phyloP scores from a whole-genome alignment of 2,888 invertebrate genomes.

The Cantharis rustica region DNA sequence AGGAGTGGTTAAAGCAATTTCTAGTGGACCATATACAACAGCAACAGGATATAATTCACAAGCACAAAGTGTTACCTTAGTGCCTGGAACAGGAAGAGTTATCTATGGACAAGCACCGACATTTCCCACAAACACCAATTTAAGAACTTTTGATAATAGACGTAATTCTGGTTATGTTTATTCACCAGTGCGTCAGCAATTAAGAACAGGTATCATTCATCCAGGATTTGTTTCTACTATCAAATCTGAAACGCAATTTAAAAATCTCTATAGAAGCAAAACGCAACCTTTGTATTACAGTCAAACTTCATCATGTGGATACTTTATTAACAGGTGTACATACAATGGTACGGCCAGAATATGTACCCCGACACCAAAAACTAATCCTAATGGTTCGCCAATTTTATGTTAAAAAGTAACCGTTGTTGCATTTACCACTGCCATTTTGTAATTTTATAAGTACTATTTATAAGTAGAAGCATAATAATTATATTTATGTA shows the following conservation, averaged over 20 bases:
- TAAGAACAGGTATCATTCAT: conserved; percentile 54
- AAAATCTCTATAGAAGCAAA: conserved; percentile 64
- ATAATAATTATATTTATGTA: not conserved
- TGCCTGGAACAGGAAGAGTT: conserved; percentile 49
- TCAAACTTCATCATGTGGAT: conserved; percentile 85
- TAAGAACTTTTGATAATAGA: conserved; percentile 45
- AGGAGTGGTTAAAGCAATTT: conserved; percentile 67
- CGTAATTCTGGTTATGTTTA: conserved; percentile 50
- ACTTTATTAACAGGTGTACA: conserved; percentile 84
- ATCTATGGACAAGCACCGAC: conserved; percentile 45
- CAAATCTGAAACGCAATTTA: conserved; percentile 76
- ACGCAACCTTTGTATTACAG: conserved; percentile 82
- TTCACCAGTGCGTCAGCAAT: conserved; percentile 47
- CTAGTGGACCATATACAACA: conserved; percentile 64
- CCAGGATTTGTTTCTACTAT: conserved; percentile 78
- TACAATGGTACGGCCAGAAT: conserved; percentile 80
- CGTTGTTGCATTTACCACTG: not conserved
- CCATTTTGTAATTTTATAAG: conserved; percentile 1
- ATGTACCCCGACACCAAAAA: conserved; percentile 79
- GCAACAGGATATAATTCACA: conserved; percentile 68
- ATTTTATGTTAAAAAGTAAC: conserved; percentile 61
- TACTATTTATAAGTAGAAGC: not conserved
- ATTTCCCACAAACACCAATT: conserved; percentile 49
- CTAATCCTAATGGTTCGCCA: conserved; percentile 75
- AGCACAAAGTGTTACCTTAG: conserved; percentile 66